Evolutionary conservation across 2,888 invertebrate genomes (phyloP).

Genomic region (Epinotia demarniana): DNA sequence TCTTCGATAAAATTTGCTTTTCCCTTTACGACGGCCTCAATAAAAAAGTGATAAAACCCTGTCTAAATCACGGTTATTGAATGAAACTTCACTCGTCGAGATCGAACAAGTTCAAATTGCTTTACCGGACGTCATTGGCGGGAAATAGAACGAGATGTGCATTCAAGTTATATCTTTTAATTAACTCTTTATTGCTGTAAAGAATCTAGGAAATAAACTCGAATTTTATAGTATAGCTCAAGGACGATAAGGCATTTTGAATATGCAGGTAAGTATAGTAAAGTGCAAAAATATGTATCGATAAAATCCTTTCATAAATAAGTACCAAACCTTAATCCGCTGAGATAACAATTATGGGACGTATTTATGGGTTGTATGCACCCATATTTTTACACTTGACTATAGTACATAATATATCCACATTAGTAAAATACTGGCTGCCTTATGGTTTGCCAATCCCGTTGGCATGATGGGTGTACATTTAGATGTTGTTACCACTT

Average conservation of each 20-base stretch:
- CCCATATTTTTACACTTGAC: too few relatives aligned
- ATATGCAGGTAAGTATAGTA: too few relatives aligned
- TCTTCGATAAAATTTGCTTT: slow-evolving; percentile 19
- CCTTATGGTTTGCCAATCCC: too few relatives aligned
- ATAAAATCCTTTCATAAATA: too few relatives aligned
- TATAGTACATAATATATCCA: too few relatives aligned
- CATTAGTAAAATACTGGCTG: too few relatives aligned
- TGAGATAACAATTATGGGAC: too few relatives aligned
- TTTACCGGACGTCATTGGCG: slow-evolving; percentile 17
- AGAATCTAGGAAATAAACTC: slow-evolving; percentile 22
- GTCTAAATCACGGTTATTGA: slow-evolving; percentile 29
- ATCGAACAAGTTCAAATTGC: slow-evolving; percentile 32
- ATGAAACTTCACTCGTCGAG: slow-evolving; percentile 29
- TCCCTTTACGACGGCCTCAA: slow-evolving; percentile 18
- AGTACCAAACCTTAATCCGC: too few relatives aligned
- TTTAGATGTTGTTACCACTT: too few relatives aligned
- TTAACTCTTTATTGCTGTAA: slow-evolving; percentile 24
- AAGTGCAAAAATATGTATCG: too few relatives aligned
- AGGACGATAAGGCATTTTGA: not conserved
- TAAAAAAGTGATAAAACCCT: slow-evolving; percentile 30
- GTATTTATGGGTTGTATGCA: too few relatives aligned
- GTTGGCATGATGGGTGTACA: too few relatives aligned
- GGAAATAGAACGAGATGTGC: slow-evolving; percentile 17
- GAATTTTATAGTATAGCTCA: slow-evolving; percentile 11
- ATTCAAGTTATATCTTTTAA: slow-evolving; percentile 31